Conservation (phyloP, 2,888 invertebrate species). For the Brachylomia viminalis region DNA sequence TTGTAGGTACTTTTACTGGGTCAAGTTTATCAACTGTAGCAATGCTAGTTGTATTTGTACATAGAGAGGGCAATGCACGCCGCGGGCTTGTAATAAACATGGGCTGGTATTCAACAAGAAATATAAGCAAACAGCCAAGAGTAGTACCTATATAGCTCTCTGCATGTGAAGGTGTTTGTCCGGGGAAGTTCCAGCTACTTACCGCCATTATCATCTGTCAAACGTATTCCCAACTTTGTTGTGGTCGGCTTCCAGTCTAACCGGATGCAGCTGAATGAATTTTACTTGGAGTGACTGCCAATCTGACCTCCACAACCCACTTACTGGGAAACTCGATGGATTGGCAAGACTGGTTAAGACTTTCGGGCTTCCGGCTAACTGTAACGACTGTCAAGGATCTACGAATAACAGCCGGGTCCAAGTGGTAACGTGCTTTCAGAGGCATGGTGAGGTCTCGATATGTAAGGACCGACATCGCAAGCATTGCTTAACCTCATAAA, state of each 20-base stretch:
- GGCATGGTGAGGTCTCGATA: neutral
- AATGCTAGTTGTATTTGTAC: slow-evolving; percentile 44
- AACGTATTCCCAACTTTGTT: neutral
- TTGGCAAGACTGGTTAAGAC: neutral
- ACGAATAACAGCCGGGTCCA: too few species aligned
- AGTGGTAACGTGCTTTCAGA: neutral
- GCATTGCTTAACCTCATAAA: too few species aligned
- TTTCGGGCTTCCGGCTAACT: neutral
- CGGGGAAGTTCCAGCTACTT: neutral
- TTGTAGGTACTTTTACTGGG: slow-evolving; percentile 43
- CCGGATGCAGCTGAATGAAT: neutral
- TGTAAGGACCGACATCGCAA: too few species aligned
- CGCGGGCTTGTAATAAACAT: slow-evolving; percentile 46
- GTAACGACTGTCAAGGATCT: neutral
- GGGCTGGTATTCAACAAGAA: neutral
- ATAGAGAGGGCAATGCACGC: slow-evolving; percentile 61
- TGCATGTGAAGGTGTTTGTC: neutral
- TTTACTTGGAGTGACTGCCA: neutral
- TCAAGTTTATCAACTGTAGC: slow-evolving; percentile 59
- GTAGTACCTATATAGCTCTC: neutral
- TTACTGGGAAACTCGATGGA: neutral
- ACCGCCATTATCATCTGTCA: neutral
- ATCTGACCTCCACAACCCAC: neutral
- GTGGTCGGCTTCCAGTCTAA: neutral
- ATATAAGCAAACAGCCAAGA: neutral